These are phyloP conservation scores for Camarhynchus parvulus DNA, from an alignment of 2,113 vertebrate genomes.

Conservation along the genomic window DNA sequence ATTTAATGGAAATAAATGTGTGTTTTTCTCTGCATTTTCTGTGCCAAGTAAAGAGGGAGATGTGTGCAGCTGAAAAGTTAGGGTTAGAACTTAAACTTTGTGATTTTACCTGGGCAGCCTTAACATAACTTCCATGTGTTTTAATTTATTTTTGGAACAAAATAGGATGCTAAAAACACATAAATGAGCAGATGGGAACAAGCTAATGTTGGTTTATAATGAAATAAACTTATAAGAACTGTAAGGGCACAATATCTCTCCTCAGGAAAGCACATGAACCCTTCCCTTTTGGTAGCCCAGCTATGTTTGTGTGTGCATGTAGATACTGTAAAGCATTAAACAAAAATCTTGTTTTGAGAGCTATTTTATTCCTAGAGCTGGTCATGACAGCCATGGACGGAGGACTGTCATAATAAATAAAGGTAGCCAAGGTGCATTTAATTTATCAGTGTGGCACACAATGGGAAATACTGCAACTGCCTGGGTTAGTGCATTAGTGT, in stretches of 20 bases:
- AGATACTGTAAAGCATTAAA: not conserved
- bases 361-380: not conserved
- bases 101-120: not conserved
- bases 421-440: constrained; percentile 12
- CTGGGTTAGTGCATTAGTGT: constrained; percentile 38
- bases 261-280: not conserved
- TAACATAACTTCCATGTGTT: not conserved
- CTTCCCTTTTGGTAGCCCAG: not conserved
- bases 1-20: not conserved
- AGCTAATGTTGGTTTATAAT: not conserved
- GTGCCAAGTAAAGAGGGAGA: not conserved
- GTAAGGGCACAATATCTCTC: not conserved
- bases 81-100: not conserved
- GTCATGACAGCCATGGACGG: not conserved
- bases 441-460: constrained; percentile 16
- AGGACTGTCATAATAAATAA: not conserved
- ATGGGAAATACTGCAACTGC: constrained; percentile 54
- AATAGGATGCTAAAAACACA: not conserved
- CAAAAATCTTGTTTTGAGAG: not conserved
- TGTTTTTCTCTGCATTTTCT: not conserved
- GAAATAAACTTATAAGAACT: not conserved
- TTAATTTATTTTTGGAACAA: not conserved
- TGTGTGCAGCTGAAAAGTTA: not conserved
- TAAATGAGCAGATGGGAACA: not conserved
- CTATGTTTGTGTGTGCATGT: not conserved